Evolutionary conservation across 1,140 invertebrate species (phyloP), one percentile per base, ranked within the genome.

Genomic region (Acromyrmex echinatior): DNA sequence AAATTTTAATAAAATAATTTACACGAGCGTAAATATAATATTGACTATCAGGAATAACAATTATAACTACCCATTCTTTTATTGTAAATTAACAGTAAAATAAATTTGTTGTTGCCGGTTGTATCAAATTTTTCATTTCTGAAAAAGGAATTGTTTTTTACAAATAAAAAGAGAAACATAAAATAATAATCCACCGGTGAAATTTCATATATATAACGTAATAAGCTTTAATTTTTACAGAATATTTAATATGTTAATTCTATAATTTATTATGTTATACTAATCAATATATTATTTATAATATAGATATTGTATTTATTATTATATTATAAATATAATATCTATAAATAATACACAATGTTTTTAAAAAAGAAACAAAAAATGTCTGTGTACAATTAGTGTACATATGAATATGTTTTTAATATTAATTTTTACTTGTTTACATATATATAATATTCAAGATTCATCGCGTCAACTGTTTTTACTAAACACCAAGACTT

Each of bases 1-100:
- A 81, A 71, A 81, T 58, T 81, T 58, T 81, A 25, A 79, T 66
- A 81, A 81, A 70, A 70, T 53, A 71, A 21, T 10, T 39, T 31
- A 45, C 10, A 5, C 76, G 12, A 35, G 35, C 35, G 25, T 21
- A 16, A 58, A 71, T 81, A 45, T 81, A 71, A 21, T 21, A 21
- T 71, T 35, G 51, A 16, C 21, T 60, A 31, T 71, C 25, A 12
- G 25, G 2, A 31, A 58, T 31, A 73, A 60, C 53, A 9, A 71
- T 71, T 71, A 73, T 73, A 56, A 21, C 21, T 21, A 21, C 35
- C 35, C 39, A 31, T 39, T 68, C 35, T 58, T 68, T 66, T 66
- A 39, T 12, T 73, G 53, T 28, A 60, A 82, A 73, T 82, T 81
- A 81, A 60, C 12, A 12, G 25, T 9, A 60, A 73, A 60, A 79